Evolutionary conservation across 1,140 invertebrate species (phyloP).

Genomic region (Stegodyphus dumicola): DNA sequence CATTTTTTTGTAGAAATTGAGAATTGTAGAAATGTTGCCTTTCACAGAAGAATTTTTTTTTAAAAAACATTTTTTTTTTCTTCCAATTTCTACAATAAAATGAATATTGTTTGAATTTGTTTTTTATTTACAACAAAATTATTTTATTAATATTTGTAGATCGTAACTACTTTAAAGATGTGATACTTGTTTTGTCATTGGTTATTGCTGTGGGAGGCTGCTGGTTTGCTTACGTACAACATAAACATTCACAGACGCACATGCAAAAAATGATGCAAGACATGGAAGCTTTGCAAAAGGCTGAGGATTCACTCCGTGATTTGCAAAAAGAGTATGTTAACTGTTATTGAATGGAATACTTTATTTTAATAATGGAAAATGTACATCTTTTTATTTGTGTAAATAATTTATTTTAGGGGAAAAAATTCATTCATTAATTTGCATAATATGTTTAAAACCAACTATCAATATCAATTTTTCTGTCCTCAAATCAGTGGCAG

Average conservation of each 20-base stretch:
- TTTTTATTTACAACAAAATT: background rate
- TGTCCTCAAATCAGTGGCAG: too few relatives aligned
- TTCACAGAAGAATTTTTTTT: too few relatives aligned
- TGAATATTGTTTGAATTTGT: background rate
- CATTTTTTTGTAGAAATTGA: too few relatives aligned
- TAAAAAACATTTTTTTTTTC: too few relatives aligned
- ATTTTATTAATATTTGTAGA: slow-evolving; percentile 23
- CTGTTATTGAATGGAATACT: background rate
- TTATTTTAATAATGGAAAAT: background rate
- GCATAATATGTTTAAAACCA: background rate
- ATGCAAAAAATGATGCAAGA: slow-evolving; percentile 90
- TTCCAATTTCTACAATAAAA: too few relatives aligned
- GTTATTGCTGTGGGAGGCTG: slow-evolving; percentile 86
- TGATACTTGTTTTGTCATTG: slow-evolving; percentile 83
- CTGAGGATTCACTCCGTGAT: slow-evolving; percentile 86
- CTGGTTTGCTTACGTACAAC: slow-evolving; percentile 90
- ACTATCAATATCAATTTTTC: background rate
- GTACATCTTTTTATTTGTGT: too few relatives aligned
- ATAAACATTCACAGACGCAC: slow-evolving; percentile 86
- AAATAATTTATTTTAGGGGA: too few relatives aligned
- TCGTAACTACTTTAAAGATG: slow-evolving; percentile 85
- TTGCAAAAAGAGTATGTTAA: slow-evolving; percentile 74
- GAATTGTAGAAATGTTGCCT: too few relatives aligned
- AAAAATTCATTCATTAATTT: too few relatives aligned
- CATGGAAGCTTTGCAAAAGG: slow-evolving; percentile 90